phyloP scores from a whole-genome alignment of 2,113 vertebrate genomes.

The Oryzias celebensis region DNA sequence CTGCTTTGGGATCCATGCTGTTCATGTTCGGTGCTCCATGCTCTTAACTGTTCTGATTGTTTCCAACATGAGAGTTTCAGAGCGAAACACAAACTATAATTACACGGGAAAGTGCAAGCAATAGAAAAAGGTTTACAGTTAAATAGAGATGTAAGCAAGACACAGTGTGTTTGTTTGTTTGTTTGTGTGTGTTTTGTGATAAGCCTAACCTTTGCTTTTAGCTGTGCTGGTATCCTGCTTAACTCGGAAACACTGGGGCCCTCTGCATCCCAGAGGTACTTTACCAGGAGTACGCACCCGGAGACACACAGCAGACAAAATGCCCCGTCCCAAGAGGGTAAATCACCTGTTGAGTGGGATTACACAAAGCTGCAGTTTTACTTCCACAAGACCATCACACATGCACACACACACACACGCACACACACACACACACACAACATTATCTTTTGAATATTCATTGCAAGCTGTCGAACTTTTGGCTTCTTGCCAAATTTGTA shows the following conservation, averaged over 20 bases:
- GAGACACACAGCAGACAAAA: slow-evolving; percentile 46
- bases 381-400: slow-evolving; percentile 26
- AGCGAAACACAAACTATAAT: not conserved
- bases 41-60: too few species aligned
- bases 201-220: slow-evolving; percentile 37
- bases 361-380: slow-evolving; percentile 42
- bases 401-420: slow-evolving; percentile 15
- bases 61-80: too few species aligned
- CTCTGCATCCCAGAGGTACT: slow-evolving; percentile 37
- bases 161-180: not conserved
- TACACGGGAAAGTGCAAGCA: slow-evolving; percentile 7
- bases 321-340: slow-evolving; percentile 59
- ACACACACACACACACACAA: slow-evolving; percentile 21
- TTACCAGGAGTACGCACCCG: slow-evolving; percentile 20
- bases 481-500: slow-evolving; percentile 39
- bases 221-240: slow-evolving; percentile 27
- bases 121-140: slow-evolving; percentile 6
- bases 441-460: slow-evolving; percentile 64
- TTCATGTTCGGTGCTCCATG: too few species aligned
- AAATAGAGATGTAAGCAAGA: slow-evolving; percentile 1
- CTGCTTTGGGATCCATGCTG: too few species aligned
- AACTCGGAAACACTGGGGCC: slow-evolving; percentile 45
- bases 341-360: slow-evolving; percentile 61
- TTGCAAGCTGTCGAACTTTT: slow-evolving; percentile 63
- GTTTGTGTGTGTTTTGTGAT: slow-evolving; percentile 7